Conservation (phyloP, 2,888 invertebrate species). For the Catocala nupta region DNA sequence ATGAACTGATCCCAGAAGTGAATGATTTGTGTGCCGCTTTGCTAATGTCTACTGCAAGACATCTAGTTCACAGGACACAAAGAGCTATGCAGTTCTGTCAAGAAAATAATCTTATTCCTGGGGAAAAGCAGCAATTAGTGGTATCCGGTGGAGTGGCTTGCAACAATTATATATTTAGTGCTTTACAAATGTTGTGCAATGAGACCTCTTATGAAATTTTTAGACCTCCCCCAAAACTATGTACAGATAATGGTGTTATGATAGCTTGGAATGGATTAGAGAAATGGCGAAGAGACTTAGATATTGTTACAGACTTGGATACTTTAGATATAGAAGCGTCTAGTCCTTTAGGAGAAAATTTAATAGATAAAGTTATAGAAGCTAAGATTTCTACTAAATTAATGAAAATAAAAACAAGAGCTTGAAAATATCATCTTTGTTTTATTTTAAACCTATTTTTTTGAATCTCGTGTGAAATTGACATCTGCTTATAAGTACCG, state of each 20-base stretch:
- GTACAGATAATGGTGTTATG: conserved; percentile 99
- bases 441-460: not conserved
- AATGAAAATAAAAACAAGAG: conserved; percentile 70
- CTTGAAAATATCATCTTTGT: conserved; percentile 13
- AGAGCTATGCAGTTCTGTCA: conserved; percentile 94
- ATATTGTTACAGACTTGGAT: conserved; percentile 87
- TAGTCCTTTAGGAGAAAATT: conserved; percentile 89
- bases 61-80: conserved; percentile 94
- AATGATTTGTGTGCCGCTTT: conserved; percentile 95
- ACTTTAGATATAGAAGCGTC: conserved; percentile 88
- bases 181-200: conserved; percentile 90
- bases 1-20: conserved; percentile 91
- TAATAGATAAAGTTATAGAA: conserved; percentile 86
- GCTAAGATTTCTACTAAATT: conserved; percentile 83
- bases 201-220: conserved; percentile 89
- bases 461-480: no score
- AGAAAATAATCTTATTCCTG: conserved; percentile 89
- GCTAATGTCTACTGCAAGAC: conserved; percentile 91
- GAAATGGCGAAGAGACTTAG: conserved; percentile 87
- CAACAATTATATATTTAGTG: conserved; percentile 93
- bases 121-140: conserved; percentile 89
- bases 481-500: no score
- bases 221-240: conserved; percentile 93
- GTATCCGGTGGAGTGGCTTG: conserved; percentile 99
- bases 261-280: conserved; percentile 99